Base-by-base conservation (phyloP, 2,797 vertebrate genomes). In the Alauda arvensis region DNA sequence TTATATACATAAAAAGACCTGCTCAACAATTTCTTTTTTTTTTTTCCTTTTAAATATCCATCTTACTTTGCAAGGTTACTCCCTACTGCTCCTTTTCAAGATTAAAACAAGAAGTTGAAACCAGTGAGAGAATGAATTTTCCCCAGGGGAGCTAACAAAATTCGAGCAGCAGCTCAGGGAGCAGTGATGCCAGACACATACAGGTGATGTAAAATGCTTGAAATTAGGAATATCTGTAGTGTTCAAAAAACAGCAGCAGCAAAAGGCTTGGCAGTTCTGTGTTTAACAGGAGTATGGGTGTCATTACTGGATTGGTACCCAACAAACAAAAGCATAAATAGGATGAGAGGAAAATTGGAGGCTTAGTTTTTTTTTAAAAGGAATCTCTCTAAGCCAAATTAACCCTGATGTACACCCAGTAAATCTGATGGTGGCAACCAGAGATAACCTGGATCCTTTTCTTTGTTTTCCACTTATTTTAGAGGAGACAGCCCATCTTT, bases 81-180 rank as follows among this genome's bases (percentile, higher is more conserved):
- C 60, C 84, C 59, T 39, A 48, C 81, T 2, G 14, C n/a, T 88
- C 66, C 84, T 72, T 75, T 91, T 66, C n/a, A 80, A 52, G 67
- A 76, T 66, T 87, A 71, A 87, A 86, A 51, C 56, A 66, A 90
- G 85, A 63, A 33, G 7, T 57, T 75, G 80, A 86, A 89, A 72
- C 57, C 66, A 82, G 23, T 8, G 46, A 90, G 67, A 63, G 45
- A 88, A 92, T n/a, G 8, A 62, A 57, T 88, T 62, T 87, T 80
- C 82, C 86, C 66, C 7, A 3, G 77, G 82, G 86, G 89, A 71
- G 63, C 48, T n/a, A 56, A 86, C 13, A 70, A 79, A 83, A 91
- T 61, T 80, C 77, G 57, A 91, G 88, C 40, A 75, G 66, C 72
- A 56, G 72, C 84, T 83, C 62, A 20, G 69, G 45, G 57, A 76